Conservation (phyloP, 1,140 invertebrate species). For the Maniola jurtina region DNA sequence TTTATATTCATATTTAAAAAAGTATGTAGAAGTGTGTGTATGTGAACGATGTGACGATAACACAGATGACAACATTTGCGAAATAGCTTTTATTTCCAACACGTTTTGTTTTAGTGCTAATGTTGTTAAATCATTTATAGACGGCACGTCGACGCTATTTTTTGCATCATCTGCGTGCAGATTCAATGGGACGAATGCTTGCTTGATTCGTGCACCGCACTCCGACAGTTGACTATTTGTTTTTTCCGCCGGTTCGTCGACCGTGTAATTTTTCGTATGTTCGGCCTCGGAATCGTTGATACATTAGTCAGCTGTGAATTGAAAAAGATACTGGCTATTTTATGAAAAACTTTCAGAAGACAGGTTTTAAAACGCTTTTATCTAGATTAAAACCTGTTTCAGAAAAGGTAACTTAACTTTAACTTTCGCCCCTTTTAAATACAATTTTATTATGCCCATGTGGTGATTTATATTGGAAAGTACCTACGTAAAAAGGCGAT, state of each 20-base stretch:
- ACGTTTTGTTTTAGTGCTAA: constrained; percentile 5
- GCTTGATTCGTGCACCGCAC: constrained; percentile 43
- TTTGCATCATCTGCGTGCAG: constrained; percentile 17
- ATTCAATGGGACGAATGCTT: constrained; percentile 17
- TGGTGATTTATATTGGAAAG: constrained; percentile 18
- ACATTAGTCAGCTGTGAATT: constrained; percentile 13
- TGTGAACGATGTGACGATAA: neutral
- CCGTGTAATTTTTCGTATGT: constrained; percentile 52
- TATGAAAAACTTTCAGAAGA: constrained; percentile 31
- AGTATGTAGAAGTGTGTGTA: neutral
- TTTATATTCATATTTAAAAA: too few species aligned
- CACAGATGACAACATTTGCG: neutral
- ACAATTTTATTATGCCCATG: constrained; percentile 20
- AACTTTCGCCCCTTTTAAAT: constrained; percentile 34
- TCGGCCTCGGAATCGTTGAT: constrained; percentile 41
- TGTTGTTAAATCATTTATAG: constrained; percentile 18
- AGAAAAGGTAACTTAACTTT: constrained; percentile 23
- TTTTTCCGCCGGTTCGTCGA: constrained; percentile 58
- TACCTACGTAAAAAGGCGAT: constrained; percentile 7
- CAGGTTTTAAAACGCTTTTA: constrained; percentile 32
- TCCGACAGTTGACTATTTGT: constrained; percentile 53
- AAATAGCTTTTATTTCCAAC: neutral
- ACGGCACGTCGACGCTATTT: neutral
- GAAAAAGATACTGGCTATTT: constrained; percentile 14
- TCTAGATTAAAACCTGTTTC: constrained; percentile 32